A percentile compares a stretch with the other conserved stretches of the same genome.
Conservation (phyloP, 35 echinoderm and acorn worm species). For the Heliocidaris erythrogramma region DNA sequence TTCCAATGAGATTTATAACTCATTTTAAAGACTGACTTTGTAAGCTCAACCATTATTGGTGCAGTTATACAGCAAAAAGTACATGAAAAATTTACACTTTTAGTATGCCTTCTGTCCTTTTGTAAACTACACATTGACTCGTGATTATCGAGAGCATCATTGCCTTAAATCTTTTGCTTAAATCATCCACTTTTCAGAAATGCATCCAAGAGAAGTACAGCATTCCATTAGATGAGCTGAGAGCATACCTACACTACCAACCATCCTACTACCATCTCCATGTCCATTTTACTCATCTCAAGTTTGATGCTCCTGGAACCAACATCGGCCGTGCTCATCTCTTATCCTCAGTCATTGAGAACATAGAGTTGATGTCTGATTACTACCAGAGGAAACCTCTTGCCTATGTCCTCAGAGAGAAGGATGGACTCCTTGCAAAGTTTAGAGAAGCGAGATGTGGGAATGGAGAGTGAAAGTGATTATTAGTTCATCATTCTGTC, state of each 20-base stretch:
- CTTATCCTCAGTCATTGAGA: conserved; percentile 81
- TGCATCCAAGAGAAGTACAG: conserved; percentile 75
- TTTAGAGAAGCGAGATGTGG: conserved; percentile 66
- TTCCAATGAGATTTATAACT: too few relatives aligned
- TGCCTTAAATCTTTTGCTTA: background rate
- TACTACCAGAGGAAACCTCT: conserved; percentile 91
- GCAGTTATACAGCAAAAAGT: too few relatives aligned
- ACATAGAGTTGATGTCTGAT: conserved; percentile 79
- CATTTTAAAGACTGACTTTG: too few relatives aligned
- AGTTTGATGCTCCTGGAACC: conserved; percentile 77
- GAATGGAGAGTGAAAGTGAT: background rate
- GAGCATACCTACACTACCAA: conserved; percentile 92
- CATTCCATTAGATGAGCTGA: conserved; percentile 64
- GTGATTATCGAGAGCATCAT: background rate
- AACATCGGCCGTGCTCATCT: conserved; percentile 77
- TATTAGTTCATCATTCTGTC: background rate
- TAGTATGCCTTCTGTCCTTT: too few relatives aligned
- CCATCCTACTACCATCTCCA: conserved; percentile 98
- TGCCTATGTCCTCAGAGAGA: conserved; percentile 74
- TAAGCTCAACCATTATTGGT: too few relatives aligned
- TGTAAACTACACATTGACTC: too few relatives aligned
- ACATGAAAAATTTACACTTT: too few relatives aligned
- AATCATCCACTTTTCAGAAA: conserved; percentile 51
- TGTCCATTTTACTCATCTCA: conserved; percentile 87
- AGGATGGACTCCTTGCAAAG: conserved; percentile 67